These are phyloP conservation scores for Drosophila arawakana DNA, from an alignment of 1,140 invertebrate genomes.

Conservation along the genomic window DNA sequence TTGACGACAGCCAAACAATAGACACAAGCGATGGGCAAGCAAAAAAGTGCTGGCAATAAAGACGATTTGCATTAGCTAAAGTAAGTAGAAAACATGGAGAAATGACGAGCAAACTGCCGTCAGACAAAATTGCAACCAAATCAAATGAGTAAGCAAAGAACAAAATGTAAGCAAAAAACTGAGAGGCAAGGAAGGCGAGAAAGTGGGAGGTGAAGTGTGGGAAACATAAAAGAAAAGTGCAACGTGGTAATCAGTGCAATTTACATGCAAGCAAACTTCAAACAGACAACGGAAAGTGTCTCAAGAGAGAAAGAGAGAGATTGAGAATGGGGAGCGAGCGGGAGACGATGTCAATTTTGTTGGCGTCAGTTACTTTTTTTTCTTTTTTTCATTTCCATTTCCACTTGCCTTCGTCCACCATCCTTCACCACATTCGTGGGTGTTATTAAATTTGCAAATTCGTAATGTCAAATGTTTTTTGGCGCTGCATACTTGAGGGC, in stretches of 20 bases:
- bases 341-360: constrained; percentile 47
- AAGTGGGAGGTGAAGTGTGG: background rate
- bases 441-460: constrained; percentile 73
- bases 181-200: background rate
- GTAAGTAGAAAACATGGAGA: constrained; percentile 49
- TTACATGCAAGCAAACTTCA: constrained; percentile 81
- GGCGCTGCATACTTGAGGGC: constrained; percentile 52
- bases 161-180: constrained; percentile 3
- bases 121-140: constrained; percentile 70
- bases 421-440: background rate
- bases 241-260: constrained; percentile 79
- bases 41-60: constrained; percentile 68
- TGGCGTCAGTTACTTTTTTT: constrained; percentile 24
- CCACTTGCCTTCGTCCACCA: background rate
- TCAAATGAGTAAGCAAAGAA: constrained; percentile 76
- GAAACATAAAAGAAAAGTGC: constrained; percentile 58
- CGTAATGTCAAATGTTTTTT: constrained; percentile 59
- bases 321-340: background rate
- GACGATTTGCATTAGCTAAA: constrained; percentile 76
- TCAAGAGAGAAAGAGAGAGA: background rate
- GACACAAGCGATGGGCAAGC: constrained; percentile 25
- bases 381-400: background rate
- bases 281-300: constrained; percentile 57
- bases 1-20: constrained; percentile 27
- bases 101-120: constrained; percentile 46